Evolutionary conservation across 2,888 invertebrate species (phyloP).

Genomic region (Creontiades dilutus): DNA sequence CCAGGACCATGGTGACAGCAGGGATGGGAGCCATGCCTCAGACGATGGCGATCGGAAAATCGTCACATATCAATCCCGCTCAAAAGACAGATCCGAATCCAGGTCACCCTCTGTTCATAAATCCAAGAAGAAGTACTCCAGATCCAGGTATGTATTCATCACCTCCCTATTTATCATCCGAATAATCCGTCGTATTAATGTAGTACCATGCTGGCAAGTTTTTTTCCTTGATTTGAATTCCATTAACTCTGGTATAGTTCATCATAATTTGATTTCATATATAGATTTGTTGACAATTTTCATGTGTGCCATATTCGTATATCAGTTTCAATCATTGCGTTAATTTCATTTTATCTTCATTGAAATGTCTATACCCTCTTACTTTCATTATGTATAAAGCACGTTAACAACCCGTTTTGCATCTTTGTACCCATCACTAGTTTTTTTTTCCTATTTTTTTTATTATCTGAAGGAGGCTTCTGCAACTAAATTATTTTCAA

Average conservation of each 20-base stretch:
- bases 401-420: conserved; percentile 27
- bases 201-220: background rate
- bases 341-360: background rate
- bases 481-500: conserved; percentile 73
- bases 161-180: background rate
- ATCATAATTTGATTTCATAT: conserved; percentile 50
- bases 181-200: background rate
- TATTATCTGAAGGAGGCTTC: conserved; percentile 4
- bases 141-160: conserved; percentile 73
- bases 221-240: background rate
- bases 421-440: conserved; percentile 3
- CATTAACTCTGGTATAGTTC: conserved; percentile 7
- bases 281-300: conserved; percentile 12
- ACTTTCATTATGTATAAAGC: conserved; percentile 17
- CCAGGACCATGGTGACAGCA: conserved; percentile 54
- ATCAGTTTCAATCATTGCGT: conserved; percentile 26
- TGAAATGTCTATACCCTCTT: background rate
- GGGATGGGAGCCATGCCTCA: conserved; percentile 51
- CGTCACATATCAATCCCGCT: conserved; percentile 71
- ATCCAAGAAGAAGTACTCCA: conserved; percentile 73
- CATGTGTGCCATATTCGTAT: conserved; percentile 40
- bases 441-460: conserved; percentile 15
- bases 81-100: conserved; percentile 74
- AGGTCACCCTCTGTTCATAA: conserved; percentile 74
- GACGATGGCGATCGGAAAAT: conserved; percentile 66